Evolutionary conservation across 2,797 vertebrate species (phyloP).

Genomic region (Lepilemur ruficaudatus): DNA sequence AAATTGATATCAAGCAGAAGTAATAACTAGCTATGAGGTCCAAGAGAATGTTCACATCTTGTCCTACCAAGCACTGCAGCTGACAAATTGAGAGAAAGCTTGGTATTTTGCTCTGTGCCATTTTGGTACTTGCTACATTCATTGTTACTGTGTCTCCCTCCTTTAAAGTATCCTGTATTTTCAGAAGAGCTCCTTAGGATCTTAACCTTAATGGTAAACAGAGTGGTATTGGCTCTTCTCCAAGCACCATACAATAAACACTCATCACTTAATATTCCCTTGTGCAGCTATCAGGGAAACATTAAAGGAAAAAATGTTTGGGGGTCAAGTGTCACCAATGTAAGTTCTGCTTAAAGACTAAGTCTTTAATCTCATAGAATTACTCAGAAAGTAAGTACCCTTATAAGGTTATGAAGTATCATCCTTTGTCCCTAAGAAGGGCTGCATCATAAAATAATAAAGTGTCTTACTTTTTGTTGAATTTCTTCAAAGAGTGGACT

Average conservation of each 20-base stretch:
- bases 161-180: constrained; percentile 27
- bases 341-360: constrained; percentile 47
- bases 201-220: constrained; percentile 5
- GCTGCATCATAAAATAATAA: constrained; percentile 27
- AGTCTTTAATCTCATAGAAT: constrained; percentile 32
- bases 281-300: constrained; percentile 2
- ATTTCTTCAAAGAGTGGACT: constrained; percentile 28
- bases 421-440: constrained; percentile 2
- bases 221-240: neutral
- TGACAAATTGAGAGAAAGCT: constrained; percentile 54
- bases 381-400: neutral
- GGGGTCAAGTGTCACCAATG: neutral
- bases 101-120: neutral
- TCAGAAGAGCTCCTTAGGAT: constrained; percentile 7
- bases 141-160: neutral
- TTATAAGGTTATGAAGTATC: neutral
- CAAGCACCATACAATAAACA: neutral
- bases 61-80: constrained; percentile 43
- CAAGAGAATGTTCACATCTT: constrained; percentile 48
- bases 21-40: constrained; percentile 68
- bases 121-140: constrained; percentile 63
- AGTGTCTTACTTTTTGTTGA: constrained; percentile 44
- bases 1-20: constrained; percentile 74
- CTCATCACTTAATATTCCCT: neutral
- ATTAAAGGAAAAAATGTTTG: constrained; percentile 15